Conservation (phyloP, 2,888 invertebrate genomes). For the Amblyteles armatorius region DNA sequence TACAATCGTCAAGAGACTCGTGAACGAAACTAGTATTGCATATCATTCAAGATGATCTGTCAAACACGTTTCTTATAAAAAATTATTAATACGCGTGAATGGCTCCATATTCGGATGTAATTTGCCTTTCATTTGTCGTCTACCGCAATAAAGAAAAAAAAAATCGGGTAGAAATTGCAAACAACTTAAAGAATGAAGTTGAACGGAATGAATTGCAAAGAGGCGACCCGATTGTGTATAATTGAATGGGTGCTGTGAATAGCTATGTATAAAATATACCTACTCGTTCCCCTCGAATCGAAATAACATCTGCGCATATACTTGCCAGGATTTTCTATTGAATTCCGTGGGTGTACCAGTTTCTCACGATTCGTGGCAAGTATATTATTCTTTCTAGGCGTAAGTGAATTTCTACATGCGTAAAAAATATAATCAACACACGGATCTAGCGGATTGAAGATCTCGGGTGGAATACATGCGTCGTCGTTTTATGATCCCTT, state of each 20-base stretch:
- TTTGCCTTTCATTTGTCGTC: background rate
- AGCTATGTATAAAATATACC: conserved; percentile 38
- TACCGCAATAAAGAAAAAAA: background rate
- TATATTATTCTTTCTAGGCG: conserved; percentile 61
- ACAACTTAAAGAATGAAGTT: conserved; percentile 42
- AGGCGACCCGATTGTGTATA: conserved; percentile 60
- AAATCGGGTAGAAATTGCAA: conserved; percentile 25
- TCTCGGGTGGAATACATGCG: conserved; percentile 35
- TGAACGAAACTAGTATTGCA: background rate
- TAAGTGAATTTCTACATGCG: conserved; percentile 27
- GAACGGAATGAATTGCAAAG: conserved; percentile 24
- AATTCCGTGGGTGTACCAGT: conserved; percentile 66
- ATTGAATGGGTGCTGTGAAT: conserved; percentile 60
- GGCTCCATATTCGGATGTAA: background rate
- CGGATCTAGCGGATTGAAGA: conserved; percentile 57
- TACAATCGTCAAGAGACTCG: background rate
- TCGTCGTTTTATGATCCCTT: conserved; percentile 25
- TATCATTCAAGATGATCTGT: background rate
- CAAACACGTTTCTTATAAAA: background rate
- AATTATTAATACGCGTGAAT: background rate
- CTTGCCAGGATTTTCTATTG: conserved; percentile 61
- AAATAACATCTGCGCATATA: conserved; percentile 66
- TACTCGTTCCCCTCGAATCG: conserved; percentile 59
- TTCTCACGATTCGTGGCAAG: conserved; percentile 65
- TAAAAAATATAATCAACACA: conserved; percentile 61